Conservation (phyloP, 2,113 vertebrate species). For the Lophochroa leadbeateri region DNA sequence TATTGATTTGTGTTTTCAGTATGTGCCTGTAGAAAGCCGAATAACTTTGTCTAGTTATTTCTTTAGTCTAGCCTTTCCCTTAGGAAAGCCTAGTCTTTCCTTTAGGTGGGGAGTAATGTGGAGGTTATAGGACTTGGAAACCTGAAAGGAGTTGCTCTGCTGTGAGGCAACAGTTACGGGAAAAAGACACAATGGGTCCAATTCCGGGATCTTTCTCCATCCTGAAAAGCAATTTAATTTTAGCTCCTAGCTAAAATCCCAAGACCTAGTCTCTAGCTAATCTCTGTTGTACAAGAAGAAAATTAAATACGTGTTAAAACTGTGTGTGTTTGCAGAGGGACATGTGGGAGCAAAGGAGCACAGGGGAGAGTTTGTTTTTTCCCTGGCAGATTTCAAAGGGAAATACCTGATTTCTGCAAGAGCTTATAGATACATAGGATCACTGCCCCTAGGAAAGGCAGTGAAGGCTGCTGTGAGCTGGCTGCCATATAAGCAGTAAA, state of each 20-base stretch:
- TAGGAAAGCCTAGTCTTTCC: not conserved
- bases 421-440: rapidly evolving
- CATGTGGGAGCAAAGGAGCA: not conserved
- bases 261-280: not conserved
- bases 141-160: not conserved
- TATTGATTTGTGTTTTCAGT: not conserved
- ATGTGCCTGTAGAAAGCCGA: not conserved
- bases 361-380: not conserved
- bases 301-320: not conserved
- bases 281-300: not conserved
- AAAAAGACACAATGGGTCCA: not conserved
- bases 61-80: too few species aligned
- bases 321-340: not conserved
- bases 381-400: not conserved
- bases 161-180: not conserved
- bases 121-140: not conserved
- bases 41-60: not conserved
- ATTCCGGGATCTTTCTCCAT: not conserved
- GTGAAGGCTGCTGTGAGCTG: not conserved
- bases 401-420: not conserved
- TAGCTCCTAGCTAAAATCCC: not conserved
- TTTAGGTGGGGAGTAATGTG: not conserved
- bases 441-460: not conserved
- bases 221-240: not conserved
- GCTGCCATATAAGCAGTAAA: not conserved